Percentiles rank a stretch among this genome's conserved stretches.
These are phyloP conservation scores for Agraylea sexmaculata DNA, from an alignment of 1,140 invertebrate genomes.

Conservation along the genomic window DNA sequence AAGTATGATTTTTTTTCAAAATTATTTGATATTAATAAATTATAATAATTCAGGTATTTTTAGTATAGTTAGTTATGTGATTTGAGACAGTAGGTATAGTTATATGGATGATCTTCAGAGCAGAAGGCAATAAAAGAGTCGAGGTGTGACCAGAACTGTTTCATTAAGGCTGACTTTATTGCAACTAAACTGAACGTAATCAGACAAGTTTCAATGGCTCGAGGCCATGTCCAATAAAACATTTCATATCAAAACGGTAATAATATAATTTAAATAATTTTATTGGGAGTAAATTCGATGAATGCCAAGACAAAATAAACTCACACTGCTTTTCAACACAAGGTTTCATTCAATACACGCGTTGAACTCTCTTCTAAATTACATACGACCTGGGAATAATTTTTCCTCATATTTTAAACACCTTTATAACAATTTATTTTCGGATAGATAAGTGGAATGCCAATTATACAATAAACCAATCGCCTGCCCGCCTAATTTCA, in stretches of 20 bases:
- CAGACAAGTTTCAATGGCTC: slow-evolving; percentile 4
- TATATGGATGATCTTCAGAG: slow-evolving; percentile 15
- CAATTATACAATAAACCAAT: no score
- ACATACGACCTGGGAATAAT: no score
- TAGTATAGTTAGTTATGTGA: neutral
- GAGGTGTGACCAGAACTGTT: slow-evolving; percentile 22
- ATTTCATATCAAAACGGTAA: neutral
- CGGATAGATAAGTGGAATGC: no score
- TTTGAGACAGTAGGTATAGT: slow-evolving; percentile 4
- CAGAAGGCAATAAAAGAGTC: slow-evolving; percentile 16
- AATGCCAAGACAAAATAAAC: neutral
- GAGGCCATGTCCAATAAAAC: slow-evolving; percentile 2
- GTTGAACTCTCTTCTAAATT: neutral
- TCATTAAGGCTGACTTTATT: slow-evolving; percentile 22
- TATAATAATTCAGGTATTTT: neutral
- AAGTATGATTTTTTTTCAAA: neutral
- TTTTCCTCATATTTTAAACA: no score
- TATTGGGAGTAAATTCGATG: neutral
- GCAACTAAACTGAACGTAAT: slow-evolving; percentile 21
- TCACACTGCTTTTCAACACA: neutral
- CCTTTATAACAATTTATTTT: no score
- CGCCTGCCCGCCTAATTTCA: no score
- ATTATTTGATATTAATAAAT: neutral
- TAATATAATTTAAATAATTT: neutral
- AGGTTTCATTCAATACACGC: neutral